Conservation (phyloP, 2,888 invertebrate genomes). For the Uropetala carovei region DNA sequence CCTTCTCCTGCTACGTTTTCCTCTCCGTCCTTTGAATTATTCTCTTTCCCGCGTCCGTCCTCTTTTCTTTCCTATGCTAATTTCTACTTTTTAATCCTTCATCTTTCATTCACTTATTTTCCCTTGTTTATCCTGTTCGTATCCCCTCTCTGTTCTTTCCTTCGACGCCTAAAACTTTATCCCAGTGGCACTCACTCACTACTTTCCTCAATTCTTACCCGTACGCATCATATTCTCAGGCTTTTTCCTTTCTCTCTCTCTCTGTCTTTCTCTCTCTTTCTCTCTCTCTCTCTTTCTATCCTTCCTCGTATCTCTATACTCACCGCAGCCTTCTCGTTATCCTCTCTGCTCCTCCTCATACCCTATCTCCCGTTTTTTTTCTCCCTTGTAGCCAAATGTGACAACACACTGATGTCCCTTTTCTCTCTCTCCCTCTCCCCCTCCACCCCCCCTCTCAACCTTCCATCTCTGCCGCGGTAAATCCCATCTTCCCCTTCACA, state of each 20-base stretch:
- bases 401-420: background rate
- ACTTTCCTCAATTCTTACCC: background rate
- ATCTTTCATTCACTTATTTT: too few relatives aligned
- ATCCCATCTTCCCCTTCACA: background rate
- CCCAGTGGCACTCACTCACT: background rate
- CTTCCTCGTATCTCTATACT: background rate
- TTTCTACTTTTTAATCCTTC: too few relatives aligned
- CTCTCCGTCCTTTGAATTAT: background rate
- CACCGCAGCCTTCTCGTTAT: too few relatives aligned
- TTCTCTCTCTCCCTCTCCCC: background rate
- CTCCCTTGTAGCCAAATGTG: background rate
- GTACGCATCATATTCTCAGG: background rate
- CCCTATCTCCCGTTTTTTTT: slow-evolving; percentile 7
- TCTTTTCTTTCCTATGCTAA: background rate
- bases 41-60: background rate
- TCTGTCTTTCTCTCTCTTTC: background rate
- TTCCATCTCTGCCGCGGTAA: background rate
- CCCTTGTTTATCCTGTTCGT: background rate
- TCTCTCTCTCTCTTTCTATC: background rate
- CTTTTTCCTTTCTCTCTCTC: background rate
- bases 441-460: too few relatives aligned
- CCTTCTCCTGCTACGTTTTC: too few relatives aligned
- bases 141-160: too few relatives aligned
- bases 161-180: too few relatives aligned
- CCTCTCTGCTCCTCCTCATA: background rate